Base-by-base conservation (phyloP, 2,888 invertebrate species). In the Melitaea athalia region DNA sequence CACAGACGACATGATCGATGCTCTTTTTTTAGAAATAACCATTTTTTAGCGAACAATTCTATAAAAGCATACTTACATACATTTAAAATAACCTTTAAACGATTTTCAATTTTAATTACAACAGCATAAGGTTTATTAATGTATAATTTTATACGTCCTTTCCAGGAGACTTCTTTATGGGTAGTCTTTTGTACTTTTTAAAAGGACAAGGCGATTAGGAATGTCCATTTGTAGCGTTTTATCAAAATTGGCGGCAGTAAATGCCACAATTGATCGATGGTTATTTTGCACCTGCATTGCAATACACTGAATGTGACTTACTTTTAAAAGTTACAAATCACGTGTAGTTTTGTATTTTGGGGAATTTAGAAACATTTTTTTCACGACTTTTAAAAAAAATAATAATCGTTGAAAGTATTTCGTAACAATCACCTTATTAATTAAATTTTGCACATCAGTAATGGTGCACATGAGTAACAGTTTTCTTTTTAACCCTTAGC, bases 231-330 rank as follows among this genome's bases (percentile, higher is more conserved):
- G 88, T 88, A 75, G 78, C 78, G 82, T 85, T 86, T 87, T 87
- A 84, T 83, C 76, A 79, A 68, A 64, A 76, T 80, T 76, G 76
- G 77, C 77, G 83, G 82, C 79, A 82, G 82, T 88, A 85, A 90
- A 89, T 87, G 91, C 85, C 90, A 90, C 79, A 79, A 74, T 82
- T 91, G 91, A 91, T 91, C 77, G 89, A 92, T 91, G 84, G 79
- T 74, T 66, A 57, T 70, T 76, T 82, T 75, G 80, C 90, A 91
- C 89, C 90, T 91, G 89, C 86, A 80, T 62, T 65, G 67, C 53
- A 42, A 6, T 15, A n/a, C 59, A 53, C 60, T 63, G n/a, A 49
- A 49, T 49, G 45, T 45, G 11, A 45, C 8, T 38, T 12, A 45
- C n/a, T 49, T n/a, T n/a, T 49, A 49, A n/a, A n/a, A 49, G 14